A percentile compares a stretch with the other conserved stretches of the same genome.
These are phyloP conservation scores for Equus przewalskii DNA, from an alignment of 2,113 vertebrate species.

Conservation along the genomic window DNA sequence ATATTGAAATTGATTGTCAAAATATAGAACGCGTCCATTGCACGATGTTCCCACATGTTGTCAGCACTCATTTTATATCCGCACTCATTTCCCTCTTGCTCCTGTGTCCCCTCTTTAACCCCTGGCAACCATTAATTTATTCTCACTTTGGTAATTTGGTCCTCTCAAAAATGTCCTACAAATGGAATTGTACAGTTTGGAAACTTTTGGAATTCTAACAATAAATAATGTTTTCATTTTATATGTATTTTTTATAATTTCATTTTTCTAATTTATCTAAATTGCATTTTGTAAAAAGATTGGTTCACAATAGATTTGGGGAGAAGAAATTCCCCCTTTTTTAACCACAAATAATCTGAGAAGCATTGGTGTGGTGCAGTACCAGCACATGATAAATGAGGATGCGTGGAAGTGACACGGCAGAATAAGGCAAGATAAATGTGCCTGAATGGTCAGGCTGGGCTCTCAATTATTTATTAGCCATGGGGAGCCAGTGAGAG, in stretches of 20 bases:
- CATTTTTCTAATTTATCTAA: not conserved
- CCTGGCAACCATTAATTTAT: not conserved
- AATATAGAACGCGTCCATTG: not conserved
- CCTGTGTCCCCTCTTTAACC: not conserved
- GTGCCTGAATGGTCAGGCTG: not conserved
- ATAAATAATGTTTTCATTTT: not conserved
- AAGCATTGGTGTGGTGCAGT: not conserved
- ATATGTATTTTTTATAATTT: not conserved
- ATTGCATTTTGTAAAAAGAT: not conserved
- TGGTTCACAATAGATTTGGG: not conserved
- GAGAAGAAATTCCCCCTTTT: not conserved
- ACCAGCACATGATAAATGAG: not conserved
- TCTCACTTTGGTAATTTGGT: not conserved
- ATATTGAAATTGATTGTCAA: not conserved
- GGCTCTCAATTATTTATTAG: conserved; percentile 62
- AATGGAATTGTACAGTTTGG: not conserved
- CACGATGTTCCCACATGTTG: not conserved
- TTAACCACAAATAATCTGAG: not conserved
- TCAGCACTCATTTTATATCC: not conserved
- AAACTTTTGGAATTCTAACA: not conserved
- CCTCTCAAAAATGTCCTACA: not conserved
- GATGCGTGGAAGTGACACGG: not conserved
- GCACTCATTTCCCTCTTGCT: not conserved
- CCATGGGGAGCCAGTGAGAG: not conserved
- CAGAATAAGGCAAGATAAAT: conserved; percentile 20